These are phyloP conservation scores for Sanderia malayensis DNA, from an alignment of 30 jellyfish, hydroid and myxozoan species.

Conservation along the genomic window DNA sequence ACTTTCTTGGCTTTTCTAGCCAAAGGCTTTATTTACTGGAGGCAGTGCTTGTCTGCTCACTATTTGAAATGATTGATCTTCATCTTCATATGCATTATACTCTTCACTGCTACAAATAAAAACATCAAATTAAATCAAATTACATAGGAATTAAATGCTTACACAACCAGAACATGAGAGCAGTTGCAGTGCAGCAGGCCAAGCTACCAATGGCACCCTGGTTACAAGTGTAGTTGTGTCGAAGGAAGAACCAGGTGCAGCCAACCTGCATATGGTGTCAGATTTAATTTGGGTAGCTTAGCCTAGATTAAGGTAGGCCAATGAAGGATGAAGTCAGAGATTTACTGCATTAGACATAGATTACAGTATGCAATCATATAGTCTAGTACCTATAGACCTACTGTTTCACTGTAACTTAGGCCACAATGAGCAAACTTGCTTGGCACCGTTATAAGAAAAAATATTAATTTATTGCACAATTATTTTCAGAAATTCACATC, in stretches of 20 bases:
- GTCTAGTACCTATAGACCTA: too few species aligned
- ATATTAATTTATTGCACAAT: background rate
- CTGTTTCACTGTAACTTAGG: background rate
- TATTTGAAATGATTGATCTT: background rate
- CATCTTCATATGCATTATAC: background rate
- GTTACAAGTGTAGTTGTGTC: background rate
- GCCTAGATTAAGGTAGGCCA: background rate
- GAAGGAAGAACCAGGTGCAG: background rate
- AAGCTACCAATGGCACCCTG: background rate
- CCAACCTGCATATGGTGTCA: background rate
- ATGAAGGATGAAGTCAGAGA: background rate
- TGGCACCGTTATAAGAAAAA: background rate
- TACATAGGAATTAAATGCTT: too few species aligned
- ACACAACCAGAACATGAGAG: background rate
- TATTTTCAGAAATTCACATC: background rate
- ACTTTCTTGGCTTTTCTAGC: constrained; percentile 8
- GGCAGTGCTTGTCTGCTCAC: constrained; percentile 1
- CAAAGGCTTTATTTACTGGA: background rate
- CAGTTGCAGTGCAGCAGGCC: background rate
- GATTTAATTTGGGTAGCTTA: background rate
- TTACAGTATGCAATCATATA: too few species aligned
- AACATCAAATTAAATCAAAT: too few species aligned
- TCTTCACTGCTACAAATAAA: background rate
- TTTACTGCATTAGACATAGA: background rate
- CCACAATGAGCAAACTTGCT: background rate